Conservation (phyloP, 1,140 invertebrate species). For the Drosophila paulistorum region DNA sequence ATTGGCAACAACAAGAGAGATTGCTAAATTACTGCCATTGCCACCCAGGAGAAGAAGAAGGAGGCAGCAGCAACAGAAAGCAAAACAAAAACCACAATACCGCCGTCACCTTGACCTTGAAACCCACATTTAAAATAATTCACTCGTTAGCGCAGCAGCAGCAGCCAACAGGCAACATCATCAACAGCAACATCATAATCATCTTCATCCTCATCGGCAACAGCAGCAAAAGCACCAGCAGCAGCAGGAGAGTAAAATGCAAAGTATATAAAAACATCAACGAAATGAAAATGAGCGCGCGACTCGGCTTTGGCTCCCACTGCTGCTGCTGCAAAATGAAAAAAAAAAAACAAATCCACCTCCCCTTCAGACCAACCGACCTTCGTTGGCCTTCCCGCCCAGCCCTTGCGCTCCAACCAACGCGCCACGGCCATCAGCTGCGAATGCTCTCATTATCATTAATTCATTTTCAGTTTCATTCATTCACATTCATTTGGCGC, state of each 20-base stretch:
- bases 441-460: slow-evolving; percentile 79
- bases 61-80: slow-evolving; percentile 17
- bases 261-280: slow-evolving; percentile 76
- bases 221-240: slow-evolving; percentile 42
- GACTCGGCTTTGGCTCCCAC: slow-evolving; percentile 23
- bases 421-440: slow-evolving; percentile 43
- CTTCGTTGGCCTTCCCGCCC: neutral
- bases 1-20: too few relatives aligned
- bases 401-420: neutral
- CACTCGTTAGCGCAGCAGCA: slow-evolving; percentile 64
- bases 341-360: too few relatives aligned
- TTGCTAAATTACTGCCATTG: slow-evolving; percentile 53
- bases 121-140: slow-evolving; percentile 83
- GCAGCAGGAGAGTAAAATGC: slow-evolving; percentile 35
- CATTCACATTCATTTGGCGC: slow-evolving; percentile 70
- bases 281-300: slow-evolving; percentile 69
- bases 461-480: slow-evolving; percentile 68
- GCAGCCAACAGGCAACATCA: slow-evolving; percentile 31
- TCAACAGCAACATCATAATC: slow-evolving; percentile 33
- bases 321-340: too few relatives aligned
- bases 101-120: slow-evolving; percentile 82
- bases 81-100: slow-evolving; percentile 50
- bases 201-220: slow-evolving; percentile 14
- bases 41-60: slow-evolving; percentile 54
- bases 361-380: neutral